A percentile compares a stretch with the other conserved stretches of the same genome.
phyloP scores from a whole-genome alignment of 2,888 invertebrate species.

The Cephus nigrinus region DNA sequence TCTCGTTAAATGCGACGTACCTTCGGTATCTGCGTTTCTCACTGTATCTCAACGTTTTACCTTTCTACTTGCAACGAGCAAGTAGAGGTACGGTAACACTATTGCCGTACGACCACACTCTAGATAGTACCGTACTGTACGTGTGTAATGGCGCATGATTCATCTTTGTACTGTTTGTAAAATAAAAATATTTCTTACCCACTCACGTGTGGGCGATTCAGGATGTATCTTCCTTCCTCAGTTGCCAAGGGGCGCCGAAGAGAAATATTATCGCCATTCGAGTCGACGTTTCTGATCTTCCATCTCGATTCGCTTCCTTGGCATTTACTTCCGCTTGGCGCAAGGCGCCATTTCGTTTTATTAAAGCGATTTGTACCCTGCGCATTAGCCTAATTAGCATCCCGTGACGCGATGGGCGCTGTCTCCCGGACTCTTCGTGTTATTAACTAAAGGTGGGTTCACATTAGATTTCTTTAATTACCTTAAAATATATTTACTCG shows the following conservation, averaged over 20 bases:
- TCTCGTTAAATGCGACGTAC: background rate
- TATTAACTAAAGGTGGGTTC: background rate
- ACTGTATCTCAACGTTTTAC: background rate
- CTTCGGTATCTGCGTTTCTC: background rate
- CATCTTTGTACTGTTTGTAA: background rate
- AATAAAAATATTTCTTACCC: background rate
- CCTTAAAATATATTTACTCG: background rate
- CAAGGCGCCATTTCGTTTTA: background rate
- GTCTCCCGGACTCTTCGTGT: background rate
- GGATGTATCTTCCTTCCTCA: background rate
- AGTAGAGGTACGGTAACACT: background rate
- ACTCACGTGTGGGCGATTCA: background rate
- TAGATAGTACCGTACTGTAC: background rate
- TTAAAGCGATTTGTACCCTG: background rate
- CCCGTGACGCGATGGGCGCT: slow-evolving; percentile 10
- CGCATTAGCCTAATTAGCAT: slow-evolving; percentile 7
- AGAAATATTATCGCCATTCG: background rate
- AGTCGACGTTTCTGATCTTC: background rate
- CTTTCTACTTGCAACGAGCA: background rate
- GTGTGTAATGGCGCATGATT: background rate
- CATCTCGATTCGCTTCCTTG: background rate
- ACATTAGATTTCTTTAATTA: background rate
- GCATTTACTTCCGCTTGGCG: background rate
- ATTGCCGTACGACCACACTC: background rate
- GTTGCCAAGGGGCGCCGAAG: background rate